Evolutionary conservation across 2,797 vertebrate species (phyloP), one percentile per base, ranked within the genome.

Genomic region (Fundulus diaphanus): DNA sequence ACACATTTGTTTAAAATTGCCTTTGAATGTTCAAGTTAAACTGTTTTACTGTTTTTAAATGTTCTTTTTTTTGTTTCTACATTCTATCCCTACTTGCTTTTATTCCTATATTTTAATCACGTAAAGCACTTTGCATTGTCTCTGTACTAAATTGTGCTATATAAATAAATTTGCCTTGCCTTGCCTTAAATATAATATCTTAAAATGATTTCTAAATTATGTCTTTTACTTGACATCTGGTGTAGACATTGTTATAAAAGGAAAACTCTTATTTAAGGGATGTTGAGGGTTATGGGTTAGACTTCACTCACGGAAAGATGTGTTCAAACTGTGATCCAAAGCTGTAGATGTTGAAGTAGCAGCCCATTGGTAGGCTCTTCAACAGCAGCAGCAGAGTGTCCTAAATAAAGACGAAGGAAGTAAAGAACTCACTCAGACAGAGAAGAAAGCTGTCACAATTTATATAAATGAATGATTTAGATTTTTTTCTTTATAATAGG

Each of bases 341-440:
- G 80, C 94, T 94, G 71, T 95, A 96, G 82, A 97, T 93, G 85
- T 97, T 98, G 90, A 97, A 98, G 83, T 95, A 96, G 88, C 96
- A 97, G 85, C 94, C 96, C 35, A 96, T n/a, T 5, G 96, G 96
- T 78, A 98, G 92, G 81, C 97, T 97, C 93, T 98, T 98, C 84
- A 97, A 86, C 63, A 98, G 92, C 31, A 97, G 92, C 80, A 97
- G 90, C 73, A 97, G 87, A 13, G 97, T 97, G 61, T 97, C 96
- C 74, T 70, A 22, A 51, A 70, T 5, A 63, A 29, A 63, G 35
- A 63, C 27, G 54, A 3, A 35, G 2, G 44, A 52, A 52, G 7
- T 52, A n/a, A 59, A 13, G 12, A 1, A 33, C 8, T 42, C 0
- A 4, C 7, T 29, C 6, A 11, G 3, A 65, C 5, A 72, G 1